Evolutionary conservation across 2,888 invertebrate species (phyloP), one percentile per base, ranked within the genome.

Genomic region (Lasioglossum zephyrum): DNA sequence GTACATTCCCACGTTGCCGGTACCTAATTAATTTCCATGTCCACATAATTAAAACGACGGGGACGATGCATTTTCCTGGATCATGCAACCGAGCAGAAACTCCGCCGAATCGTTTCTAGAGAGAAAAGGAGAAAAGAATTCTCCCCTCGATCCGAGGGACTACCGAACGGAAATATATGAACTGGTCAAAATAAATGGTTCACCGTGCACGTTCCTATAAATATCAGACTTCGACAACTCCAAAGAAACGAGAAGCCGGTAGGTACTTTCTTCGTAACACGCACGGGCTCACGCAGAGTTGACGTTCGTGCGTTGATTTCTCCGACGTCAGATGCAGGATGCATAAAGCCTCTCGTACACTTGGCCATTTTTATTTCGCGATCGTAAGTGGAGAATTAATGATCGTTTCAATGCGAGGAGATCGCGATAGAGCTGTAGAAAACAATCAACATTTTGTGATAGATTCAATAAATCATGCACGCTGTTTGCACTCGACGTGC

Each of bases 251-350:
- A 86, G n/a, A 41, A 60, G 63, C 47, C 36, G 36, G 75, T 49
- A 69, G 77, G 39, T 57, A 77, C 75, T 76, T 53, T 72, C 84
- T 72, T 60, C 66, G 72, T 70, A 81, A 81, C 86, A 88, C 86
- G 88, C 88, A 86, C 88, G 86, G 78, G 76, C 88, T 89, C 90
- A 89, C 88, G 90, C 90, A 88, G 90, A 79, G 90, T 72, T 49
- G 81, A 82, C 82, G 88, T 78, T 74, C 84, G 79, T 74, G 79
- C 81, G 79, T 79, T 74, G 81, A 84, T 85, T 82, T 83, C 82
- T 72, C 80, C 44, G 82, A 31, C 83, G 75, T 81, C 87, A 79
- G 69, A 80, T 72, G 39, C 44, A 8, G 36, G 44, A 66, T 66
- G 36, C 66, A 31, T 69, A 69, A 69, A 69, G 69, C 69, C 39